These are phyloP conservation scores for Corvus cornix DNA, from an alignment of 2,113 vertebrate species.

Conservation along the genomic window DNA sequence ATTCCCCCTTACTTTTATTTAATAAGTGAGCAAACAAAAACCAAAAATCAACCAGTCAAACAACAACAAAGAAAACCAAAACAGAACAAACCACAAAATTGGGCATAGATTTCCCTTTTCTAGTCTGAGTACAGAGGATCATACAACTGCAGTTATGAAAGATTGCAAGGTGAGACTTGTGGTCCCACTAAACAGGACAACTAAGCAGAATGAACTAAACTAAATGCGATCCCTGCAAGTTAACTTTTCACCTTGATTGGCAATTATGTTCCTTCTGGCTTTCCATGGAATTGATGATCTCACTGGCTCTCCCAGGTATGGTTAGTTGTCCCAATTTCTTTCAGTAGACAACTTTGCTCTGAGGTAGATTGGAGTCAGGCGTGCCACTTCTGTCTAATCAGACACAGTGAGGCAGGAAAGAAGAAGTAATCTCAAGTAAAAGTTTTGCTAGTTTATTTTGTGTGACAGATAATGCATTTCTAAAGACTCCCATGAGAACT, in stretches of 20 bases:
- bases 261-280: neutral
- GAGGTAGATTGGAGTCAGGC: neutral
- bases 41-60: neutral
- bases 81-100: neutral
- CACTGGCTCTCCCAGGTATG: neutral
- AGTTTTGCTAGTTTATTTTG: constrained; percentile 17
- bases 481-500: neutral
- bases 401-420: neutral
- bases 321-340: neutral
- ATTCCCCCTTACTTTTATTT: neutral
- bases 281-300: neutral
- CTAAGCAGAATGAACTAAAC: neutral
- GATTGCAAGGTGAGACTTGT: neutral
- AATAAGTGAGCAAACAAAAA: neutral
- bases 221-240: neutral
- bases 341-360: neutral
- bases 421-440: neutral
- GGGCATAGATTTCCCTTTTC: neutral
- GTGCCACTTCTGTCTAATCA: neutral
- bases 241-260: neutral
- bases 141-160: neutral
- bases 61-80: neutral
- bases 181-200: neutral
- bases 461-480: constrained; percentile 5
- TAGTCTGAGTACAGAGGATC: neutral